Evolutionary conservation across 64 coral and sea anemone genomes (phyloP), one percentile per base, ranked within the genome.

Genomic region (Montipora sp.): DNA sequence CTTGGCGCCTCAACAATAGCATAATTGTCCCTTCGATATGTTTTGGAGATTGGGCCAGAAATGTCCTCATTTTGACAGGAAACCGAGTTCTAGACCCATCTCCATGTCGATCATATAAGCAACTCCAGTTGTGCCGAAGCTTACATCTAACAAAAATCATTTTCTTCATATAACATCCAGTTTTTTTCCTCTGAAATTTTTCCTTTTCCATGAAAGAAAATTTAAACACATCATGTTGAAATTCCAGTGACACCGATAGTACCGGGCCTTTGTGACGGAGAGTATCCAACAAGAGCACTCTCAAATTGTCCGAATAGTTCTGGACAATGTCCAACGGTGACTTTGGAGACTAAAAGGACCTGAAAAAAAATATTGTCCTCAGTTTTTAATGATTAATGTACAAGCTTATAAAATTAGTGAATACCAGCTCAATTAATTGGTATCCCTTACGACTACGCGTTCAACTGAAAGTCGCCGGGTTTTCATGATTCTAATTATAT

Each of bases 141-240:
- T 75, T 73, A 60, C 46, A 91, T 49, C 53, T 82, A 73, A 63
- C 77, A 75, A 83, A 90, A 80, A 83, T 79, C 23, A 51, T 74
- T 0, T 22, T 55, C 79, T 59, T 90, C 78, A 81, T 80, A 90
- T 78, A 81, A 44, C 12, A 70, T 15, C 89, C 59, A 81, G 63
- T 90, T 81, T n/a, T 51, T 65, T 49, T 71, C 50, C 44, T 18
- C 59, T 53, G 67, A 48, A 22, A 68, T n/a, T 80, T 19, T 81
- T 59, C 77, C 77, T 43, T 65, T 90, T 69, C 77, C 46, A 65
- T 12, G 5, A 80, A 92, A 92, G 18, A 92, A 67, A 75, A 71
- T 75, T 92, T 92, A 71, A 84, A 92, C 13, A 78, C 81, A 66
- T 85, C 81, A 77, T 92, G 90, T 47, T 75, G 27, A 58, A 69